Percentiles rank a stretch among this genome's conserved stretches.
Conservation (phyloP, 2,888 invertebrate species). For the Hydroisotoma schaefferi region DNA sequence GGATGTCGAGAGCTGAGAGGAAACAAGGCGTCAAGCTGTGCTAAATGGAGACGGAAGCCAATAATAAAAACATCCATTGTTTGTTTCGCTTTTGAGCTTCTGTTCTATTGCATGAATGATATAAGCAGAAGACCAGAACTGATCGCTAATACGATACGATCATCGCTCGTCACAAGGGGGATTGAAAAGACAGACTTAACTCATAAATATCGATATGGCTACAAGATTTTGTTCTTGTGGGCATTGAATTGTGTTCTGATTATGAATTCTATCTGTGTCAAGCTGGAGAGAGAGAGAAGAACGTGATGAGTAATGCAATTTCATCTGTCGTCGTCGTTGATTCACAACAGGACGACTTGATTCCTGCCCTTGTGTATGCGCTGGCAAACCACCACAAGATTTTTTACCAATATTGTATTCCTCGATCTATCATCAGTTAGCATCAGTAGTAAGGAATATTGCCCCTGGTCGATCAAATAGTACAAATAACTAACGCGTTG, state of each 20-base stretch:
- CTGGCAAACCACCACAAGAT: no score
- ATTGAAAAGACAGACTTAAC: neutral
- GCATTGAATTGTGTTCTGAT: neutral
- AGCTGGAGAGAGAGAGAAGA: neutral
- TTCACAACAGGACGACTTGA: neutral
- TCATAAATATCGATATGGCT: neutral
- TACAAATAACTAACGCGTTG: conserved; percentile 1
- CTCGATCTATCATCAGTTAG: no score
- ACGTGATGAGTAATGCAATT: conserved; percentile 22
- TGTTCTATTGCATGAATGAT: neutral
- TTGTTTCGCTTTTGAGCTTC: conserved; percentile 14
- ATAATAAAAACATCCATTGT: conserved; percentile 11
- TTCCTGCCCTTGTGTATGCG: neutral
- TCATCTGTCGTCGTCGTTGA: neutral
- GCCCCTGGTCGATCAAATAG: neutral
- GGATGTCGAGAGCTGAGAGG: neutral
- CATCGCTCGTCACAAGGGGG: no score
- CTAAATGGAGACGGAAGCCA: conserved; percentile 5
- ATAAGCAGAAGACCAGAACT: no score
- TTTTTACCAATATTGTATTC: no score
- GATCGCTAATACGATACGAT: no score
- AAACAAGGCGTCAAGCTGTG: conserved; percentile 18
- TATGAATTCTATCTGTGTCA: conserved; percentile 7
- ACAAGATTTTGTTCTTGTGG: neutral
- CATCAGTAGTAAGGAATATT: no score